Percentiles rank a stretch among this genome's conserved stretches.
These are phyloP conservation scores for Drosophila santomea DNA, from an alignment of 1,140 invertebrate species.

Conservation along the genomic window DNA sequence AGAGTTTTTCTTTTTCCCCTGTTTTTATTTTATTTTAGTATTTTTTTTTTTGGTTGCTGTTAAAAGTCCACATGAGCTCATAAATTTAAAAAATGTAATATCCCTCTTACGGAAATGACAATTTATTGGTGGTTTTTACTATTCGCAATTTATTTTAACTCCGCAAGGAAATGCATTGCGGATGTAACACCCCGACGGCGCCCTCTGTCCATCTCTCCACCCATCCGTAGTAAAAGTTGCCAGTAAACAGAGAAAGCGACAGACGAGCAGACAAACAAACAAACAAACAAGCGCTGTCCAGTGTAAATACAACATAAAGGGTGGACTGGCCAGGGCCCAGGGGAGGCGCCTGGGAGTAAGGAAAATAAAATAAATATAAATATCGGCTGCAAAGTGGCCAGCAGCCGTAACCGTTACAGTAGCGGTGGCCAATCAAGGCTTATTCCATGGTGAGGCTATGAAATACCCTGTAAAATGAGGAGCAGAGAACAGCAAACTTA, in stretches of 20 bases:
- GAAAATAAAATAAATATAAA: conserved; percentile 81
- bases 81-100: conserved; percentile 84
- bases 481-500: too few relatives aligned
- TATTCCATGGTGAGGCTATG: background rate
- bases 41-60: conserved; percentile 20
- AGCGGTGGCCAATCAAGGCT: conserved; percentile 2
- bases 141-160: conserved; percentile 84
- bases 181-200: conserved; percentile 65
- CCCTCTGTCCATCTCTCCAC: background rate
- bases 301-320: conserved; percentile 67
- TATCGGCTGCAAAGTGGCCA: conserved; percentile 79
- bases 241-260: conserved; percentile 70
- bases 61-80: conserved; percentile 65
- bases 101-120: conserved; percentile 84
- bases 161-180: conserved; percentile 83
- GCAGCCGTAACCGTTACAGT: conserved; percentile 31
- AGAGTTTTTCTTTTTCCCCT: conserved; percentile 16
- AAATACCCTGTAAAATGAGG: conserved; percentile 4
- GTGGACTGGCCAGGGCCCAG: background rate
- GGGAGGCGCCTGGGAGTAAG: background rate
- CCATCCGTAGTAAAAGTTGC: conserved; percentile 67
- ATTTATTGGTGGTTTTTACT: conserved; percentile 84
- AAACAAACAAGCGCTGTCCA: conserved; percentile 53
- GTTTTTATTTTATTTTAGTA: conserved; percentile 14
- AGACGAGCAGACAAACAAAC: conserved; percentile 52